These are phyloP conservation scores for Drosophila neoperkinsi DNA, from an alignment of 2,888 invertebrate species.

Conservation along the genomic window DNA sequence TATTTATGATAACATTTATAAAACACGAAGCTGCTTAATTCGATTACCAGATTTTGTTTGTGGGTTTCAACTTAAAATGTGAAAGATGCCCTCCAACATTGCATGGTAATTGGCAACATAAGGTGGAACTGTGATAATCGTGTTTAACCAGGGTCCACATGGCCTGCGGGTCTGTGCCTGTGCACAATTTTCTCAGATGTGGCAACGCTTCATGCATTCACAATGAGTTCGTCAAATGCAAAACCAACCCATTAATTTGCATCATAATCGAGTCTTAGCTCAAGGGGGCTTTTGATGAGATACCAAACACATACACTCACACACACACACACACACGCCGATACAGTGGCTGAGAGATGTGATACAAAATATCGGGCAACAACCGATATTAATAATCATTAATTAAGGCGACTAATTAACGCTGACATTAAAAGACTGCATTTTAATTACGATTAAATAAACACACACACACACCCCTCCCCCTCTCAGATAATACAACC, in stretches of 20 bases:
- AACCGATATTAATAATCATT: constrained; percentile 79
- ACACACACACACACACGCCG: neutral
- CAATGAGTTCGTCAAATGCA: constrained; percentile 78
- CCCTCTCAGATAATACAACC: neutral
- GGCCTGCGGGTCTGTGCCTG: constrained; percentile 29
- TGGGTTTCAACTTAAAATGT: constrained; percentile 14
- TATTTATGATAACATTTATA: constrained; percentile 81
- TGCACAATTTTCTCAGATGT: constrained; percentile 29
- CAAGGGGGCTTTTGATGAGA: neutral
- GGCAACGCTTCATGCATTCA: constrained; percentile 66
- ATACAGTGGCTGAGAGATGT: constrained; percentile 33
- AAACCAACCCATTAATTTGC: constrained; percentile 73
- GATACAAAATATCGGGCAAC: constrained; percentile 63
- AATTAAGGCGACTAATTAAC: constrained; percentile 79
- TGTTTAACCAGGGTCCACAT: constrained; percentile 58
- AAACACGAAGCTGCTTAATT: constrained; percentile 80
- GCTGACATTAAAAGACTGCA: constrained; percentile 77
- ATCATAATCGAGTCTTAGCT: constrained; percentile 68
- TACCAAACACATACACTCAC: neutral
- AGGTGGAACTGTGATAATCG: constrained; percentile 81
- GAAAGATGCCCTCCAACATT: constrained; percentile 28
- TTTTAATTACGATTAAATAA: constrained; percentile 65
- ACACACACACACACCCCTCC: neutral
- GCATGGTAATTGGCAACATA: constrained; percentile 67
- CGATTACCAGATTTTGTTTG: constrained; percentile 71